Evolutionary conservation across 2,113 vertebrate genomes (phyloP).

Genomic region (Gasterosteus nipponicus): DNA sequence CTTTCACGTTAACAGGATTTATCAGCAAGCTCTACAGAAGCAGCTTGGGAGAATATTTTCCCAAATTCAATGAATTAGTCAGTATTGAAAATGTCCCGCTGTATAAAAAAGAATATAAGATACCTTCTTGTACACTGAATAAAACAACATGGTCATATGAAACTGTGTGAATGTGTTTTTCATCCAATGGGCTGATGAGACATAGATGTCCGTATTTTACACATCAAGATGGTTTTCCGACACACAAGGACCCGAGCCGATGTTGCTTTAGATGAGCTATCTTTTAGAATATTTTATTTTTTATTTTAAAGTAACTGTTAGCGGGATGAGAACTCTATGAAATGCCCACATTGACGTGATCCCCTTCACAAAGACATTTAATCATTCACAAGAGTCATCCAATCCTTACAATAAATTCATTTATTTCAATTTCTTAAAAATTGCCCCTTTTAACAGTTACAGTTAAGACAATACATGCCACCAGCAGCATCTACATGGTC

Average conservation of each 20-base stretch:
- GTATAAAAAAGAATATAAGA: background rate
- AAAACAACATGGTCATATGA: background rate
- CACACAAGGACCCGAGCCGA: background rate
- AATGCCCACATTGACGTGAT: background rate
- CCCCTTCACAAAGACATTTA: background rate
- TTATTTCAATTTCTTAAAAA: conserved; percentile 3
- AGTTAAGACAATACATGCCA: conserved; percentile 31
- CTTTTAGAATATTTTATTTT: background rate
- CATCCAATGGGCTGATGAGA: conserved; percentile 9
- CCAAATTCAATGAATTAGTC: background rate
- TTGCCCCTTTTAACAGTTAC: conserved; percentile 17
- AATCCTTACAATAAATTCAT: background rate
- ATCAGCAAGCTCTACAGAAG: background rate
- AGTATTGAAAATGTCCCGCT: background rate
- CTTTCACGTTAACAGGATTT: conserved; percentile 39
- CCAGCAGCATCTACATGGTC: conserved; percentile 9
- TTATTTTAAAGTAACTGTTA: background rate
- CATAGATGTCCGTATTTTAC: conserved; percentile 22
- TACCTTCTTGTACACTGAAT: background rate
- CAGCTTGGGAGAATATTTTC: conserved; percentile 4
- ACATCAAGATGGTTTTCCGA: conserved; percentile 4
- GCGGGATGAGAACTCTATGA: background rate
- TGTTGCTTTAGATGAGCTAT: background rate
- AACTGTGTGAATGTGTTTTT: conserved; percentile 31
- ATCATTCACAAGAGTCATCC: background rate